Evolutionary conservation across 2,797 vertebrate genomes (phyloP), one percentile per base, ranked within the genome.

Genomic region (Dicrostonyx torquatus): DNA sequence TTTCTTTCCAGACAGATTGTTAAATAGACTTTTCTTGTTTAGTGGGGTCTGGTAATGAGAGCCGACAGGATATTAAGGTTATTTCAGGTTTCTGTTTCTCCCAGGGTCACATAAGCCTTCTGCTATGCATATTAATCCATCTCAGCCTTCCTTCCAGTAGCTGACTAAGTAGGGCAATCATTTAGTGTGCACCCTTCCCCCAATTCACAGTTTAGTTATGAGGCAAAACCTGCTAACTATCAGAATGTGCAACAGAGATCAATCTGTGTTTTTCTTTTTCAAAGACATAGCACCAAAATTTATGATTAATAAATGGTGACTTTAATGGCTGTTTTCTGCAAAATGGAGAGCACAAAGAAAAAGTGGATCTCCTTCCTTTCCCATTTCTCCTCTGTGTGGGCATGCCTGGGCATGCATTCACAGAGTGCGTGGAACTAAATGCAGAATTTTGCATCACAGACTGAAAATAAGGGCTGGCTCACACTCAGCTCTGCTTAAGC

Each of bases 41-140:
- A 98, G 92, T 98, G 97, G 97, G 98, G 97, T 98, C 98, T 97
- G 91, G 98, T 99, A 99, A 99, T 99, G 98, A 98, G 99, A 98
- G 98, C 92, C 99, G 98, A 99, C 98, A 99, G 98, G 96, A 98
- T 99, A 98, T 98, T 98, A 98, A 98, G 99, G 99, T 99, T 99
- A 99, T 99, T 98, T 98, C 97, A 98, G 99, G 99, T 99, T 98
- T 98, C 96, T 78, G 97, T 98, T 98, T 98, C 98, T 99, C 98
- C 98, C 96, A 98, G 98, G 98, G 98, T 98, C 98, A 98, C 98
- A 98, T 97, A 98, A 98, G 97, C 98, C 97, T 98, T 98, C 98
- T 98, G 98, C 97, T 98, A 97, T 98, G 98, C 98, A 98, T 98
- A 97, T 98, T 98, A 98, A 99, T 98, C 98, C 97, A 97, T 98